phyloP scores from a whole-genome alignment of 2,888 invertebrate species.

The Leptarthrus brevirostris region DNA sequence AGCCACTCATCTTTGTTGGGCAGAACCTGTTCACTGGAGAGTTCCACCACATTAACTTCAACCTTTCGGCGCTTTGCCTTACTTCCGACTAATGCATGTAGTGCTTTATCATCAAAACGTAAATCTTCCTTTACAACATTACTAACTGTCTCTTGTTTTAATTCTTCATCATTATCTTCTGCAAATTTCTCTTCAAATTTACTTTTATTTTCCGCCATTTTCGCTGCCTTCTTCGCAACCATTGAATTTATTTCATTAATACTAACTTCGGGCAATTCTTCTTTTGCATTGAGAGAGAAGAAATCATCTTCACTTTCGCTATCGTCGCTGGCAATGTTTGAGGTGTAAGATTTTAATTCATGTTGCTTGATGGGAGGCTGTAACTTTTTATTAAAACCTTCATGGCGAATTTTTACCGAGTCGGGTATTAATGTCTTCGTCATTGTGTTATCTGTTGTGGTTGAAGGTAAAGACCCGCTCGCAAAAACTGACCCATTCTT shows the following conservation, averaged over 20 bases:
- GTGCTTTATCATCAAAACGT: conserved; percentile 57
- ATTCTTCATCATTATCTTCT: conserved; percentile 9
- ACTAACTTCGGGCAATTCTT: conserved; percentile 69
- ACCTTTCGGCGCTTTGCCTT: conserved; percentile 71
- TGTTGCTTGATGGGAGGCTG: conserved; percentile 59
- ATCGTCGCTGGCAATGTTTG: conserved; percentile 68
- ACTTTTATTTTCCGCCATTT: conserved; percentile 61
- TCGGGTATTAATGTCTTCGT: conserved; percentile 65
- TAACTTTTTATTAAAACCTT: conserved; percentile 58
- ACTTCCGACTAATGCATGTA: conserved; percentile 77
- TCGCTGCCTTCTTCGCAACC: conserved; percentile 63
- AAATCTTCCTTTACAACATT: conserved; percentile 49
- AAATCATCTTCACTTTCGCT: conserved; percentile 67
- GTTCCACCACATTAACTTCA: conserved; percentile 80
- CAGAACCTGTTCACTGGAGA: conserved; percentile 82
- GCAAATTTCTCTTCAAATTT: conserved; percentile 55
- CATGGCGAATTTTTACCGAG: conserved; percentile 61
- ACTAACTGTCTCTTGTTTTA: conserved; percentile 3
- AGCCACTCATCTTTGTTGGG: conserved; percentile 85
- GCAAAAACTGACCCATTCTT: conserved; percentile 62
- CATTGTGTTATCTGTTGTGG: background rate
- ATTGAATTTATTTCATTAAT: conserved; percentile 65
- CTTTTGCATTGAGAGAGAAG: conserved; percentile 65
- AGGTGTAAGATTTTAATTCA: conserved; percentile 56
- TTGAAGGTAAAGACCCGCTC: background rate